phyloP scores from a whole-genome alignment of 2,113 vertebrate species.

The Cacatua alba region DNA sequence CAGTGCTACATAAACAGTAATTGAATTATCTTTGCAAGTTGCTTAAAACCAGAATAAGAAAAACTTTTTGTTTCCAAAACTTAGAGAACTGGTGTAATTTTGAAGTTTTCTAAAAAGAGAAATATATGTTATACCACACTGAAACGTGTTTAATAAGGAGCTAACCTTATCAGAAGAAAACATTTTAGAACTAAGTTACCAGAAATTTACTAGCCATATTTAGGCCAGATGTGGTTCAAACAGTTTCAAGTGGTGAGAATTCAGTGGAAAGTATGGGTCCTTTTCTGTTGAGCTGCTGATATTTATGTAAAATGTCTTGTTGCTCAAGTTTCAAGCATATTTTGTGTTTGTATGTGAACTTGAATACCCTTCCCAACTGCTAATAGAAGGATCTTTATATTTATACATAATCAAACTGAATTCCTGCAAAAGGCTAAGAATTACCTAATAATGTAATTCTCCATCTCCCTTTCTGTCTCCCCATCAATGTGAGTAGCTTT shows the following conservation, averaged over 20 bases:
- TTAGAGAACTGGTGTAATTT: neutral
- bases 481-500: neutral
- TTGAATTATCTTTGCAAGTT: neutral
- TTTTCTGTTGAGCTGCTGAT: neutral
- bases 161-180: neutral
- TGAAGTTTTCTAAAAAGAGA: neutral
- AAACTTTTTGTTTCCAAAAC: neutral
- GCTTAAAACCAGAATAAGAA: neutral
- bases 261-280: neutral
- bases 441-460: neutral
- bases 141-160: neutral
- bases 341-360: neutral
- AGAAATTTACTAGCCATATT: neutral
- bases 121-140: neutral
- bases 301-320: neutral
- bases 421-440: neutral
- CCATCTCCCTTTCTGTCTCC: neutral
- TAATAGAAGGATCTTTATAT: neutral
- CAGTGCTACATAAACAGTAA: neutral
- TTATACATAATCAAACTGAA: neutral
- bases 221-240: neutral
- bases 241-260: neutral
- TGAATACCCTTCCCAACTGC: neutral
- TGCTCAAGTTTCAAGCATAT: neutral
- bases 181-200: neutral